Conservation (phyloP, 1,140 invertebrate genomes). For the Aphelenchoides besseyi region DNA sequence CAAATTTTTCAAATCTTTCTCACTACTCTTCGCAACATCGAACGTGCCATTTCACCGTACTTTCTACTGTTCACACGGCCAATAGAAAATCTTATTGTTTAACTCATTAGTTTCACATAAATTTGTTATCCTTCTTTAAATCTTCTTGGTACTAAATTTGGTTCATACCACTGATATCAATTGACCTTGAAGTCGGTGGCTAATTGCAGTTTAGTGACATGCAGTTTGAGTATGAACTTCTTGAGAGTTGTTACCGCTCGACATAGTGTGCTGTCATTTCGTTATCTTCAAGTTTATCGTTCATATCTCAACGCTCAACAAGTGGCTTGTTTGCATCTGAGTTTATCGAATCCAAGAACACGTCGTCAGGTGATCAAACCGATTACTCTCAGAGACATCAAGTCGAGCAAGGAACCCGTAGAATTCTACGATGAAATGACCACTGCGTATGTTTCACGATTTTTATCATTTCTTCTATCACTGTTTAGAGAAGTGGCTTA, state of each 20-base stretch:
- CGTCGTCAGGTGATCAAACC: constrained; percentile 1
- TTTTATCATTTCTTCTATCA: constrained; percentile 16
- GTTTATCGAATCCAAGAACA: not conserved
- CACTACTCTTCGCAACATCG: not conserved
- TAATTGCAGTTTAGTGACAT: no score
- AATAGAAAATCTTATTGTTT: not conserved
- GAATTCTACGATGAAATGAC: constrained; percentile 48
- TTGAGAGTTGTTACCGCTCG: not conserved
- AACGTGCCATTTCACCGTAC: not conserved
- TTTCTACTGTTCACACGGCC: not conserved
- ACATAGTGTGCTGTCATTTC: not conserved
- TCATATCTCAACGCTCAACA: not conserved
- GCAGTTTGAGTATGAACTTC: not conserved
- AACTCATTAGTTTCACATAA: not conserved
- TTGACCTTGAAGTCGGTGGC: no score
- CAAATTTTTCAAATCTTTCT: not conserved
- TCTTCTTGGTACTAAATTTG: not conserved
- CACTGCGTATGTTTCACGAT: constrained; percentile 20
- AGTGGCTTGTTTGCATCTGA: not conserved
- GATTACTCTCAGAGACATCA: constrained; percentile 32
- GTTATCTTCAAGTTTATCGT: not conserved
- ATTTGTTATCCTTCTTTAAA: not conserved
- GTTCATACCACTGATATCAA: no score
- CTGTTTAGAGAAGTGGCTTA: constrained; percentile 42
- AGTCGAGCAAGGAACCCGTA: constrained; percentile 38